phyloP scores from a whole-genome alignment of 2,888 invertebrate species.

The Parnassius orleans region DNA sequence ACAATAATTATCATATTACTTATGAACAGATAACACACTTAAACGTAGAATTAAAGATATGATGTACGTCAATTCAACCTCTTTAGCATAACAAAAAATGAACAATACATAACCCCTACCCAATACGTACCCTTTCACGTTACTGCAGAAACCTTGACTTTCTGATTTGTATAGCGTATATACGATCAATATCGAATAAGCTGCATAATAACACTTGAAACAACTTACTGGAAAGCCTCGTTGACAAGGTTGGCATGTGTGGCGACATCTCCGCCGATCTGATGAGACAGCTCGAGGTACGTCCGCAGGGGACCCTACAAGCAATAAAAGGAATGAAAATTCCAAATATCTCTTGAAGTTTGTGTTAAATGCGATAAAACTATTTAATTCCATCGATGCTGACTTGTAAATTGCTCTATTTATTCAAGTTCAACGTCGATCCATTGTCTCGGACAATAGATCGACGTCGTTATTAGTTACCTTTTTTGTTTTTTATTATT shows the following conservation, averaged over 20 bases:
- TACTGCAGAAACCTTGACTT: slow-evolving; percentile 35
- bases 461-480: no score
- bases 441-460: no score
- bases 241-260: slow-evolving; percentile 90
- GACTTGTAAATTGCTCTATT: no score
- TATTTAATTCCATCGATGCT: background rate
- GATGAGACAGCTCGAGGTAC: slow-evolving; percentile 87
- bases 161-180: slow-evolving; percentile 18
- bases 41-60: no score
- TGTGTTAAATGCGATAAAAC: background rate
- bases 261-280: slow-evolving; percentile 93
- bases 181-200: slow-evolving; percentile 4
- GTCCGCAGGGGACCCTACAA: slow-evolving; percentile 86
- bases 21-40: no score
- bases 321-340: slow-evolving; percentile 30
- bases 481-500: no score
- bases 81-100: no score
- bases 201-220: slow-evolving; percentile 32
- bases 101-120: no score
- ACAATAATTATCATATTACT: no score
- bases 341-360: no score
- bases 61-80: no score
- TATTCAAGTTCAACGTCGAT: no score
- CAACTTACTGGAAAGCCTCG: slow-evolving; percentile 90
- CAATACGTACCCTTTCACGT: background rate